phyloP scores from a whole-genome alignment of 2,113 vertebrate genomes.

The Gopherus flavomarginatus region DNA sequence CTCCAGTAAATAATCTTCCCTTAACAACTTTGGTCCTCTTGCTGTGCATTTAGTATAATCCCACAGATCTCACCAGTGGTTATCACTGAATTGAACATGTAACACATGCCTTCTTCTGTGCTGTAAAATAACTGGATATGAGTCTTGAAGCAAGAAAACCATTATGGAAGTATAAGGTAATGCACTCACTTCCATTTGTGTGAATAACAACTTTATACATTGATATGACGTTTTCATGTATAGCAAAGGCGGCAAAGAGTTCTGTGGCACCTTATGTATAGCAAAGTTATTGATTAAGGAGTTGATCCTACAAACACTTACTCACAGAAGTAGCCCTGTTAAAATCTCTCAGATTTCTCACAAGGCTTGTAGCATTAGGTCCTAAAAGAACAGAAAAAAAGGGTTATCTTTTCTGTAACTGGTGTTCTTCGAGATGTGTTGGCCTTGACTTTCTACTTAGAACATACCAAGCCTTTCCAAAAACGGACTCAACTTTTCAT shows the following conservation, averaged over 20 bases:
- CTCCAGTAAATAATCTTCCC: not conserved
- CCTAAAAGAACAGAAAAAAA: no score
- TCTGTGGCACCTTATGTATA: not conserved
- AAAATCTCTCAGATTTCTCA: not conserved
- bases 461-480: no score
- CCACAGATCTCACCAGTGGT: not conserved
- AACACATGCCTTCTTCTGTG: not conserved
- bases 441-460: no score
- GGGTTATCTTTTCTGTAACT: no score
- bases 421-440: no score
- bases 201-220: not conserved
- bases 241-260: no score
- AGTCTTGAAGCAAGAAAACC: not conserved
- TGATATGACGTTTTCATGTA: not conserved
- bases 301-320: not conserved
- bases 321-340: not conserved
- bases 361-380: accelerated
- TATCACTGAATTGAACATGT: not conserved
- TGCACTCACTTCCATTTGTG: no score
- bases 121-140: not conserved
- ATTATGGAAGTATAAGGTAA: not conserved
- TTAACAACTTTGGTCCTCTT: not conserved
- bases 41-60: not conserved
- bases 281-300: not conserved
- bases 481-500: no score